phyloP scores from a whole-genome alignment of 2,113 vertebrate genomes.

The Oreochromis niloticus region DNA sequence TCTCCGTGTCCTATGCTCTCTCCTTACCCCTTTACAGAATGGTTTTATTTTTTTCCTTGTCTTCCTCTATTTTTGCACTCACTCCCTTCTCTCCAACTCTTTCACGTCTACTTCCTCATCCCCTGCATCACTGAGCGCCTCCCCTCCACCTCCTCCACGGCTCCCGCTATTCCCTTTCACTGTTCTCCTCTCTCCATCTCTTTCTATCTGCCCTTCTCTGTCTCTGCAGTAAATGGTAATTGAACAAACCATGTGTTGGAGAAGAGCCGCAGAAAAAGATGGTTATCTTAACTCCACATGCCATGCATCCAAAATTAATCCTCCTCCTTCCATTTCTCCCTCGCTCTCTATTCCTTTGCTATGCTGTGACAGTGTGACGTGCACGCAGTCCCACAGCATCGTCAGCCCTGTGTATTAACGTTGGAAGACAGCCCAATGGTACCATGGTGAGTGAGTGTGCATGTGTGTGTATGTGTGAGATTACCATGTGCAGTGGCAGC shows the following conservation, averaged over 20 bases:
- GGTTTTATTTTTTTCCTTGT: neutral
- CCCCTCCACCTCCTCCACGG: neutral
- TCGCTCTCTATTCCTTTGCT: neutral
- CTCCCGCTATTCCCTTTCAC: conserved; percentile 2
- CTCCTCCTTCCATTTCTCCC: neutral
- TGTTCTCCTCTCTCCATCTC: neutral
- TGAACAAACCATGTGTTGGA: conserved; percentile 61
- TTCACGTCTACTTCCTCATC: conserved; percentile 44
- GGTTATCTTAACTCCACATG: conserved; percentile 67
- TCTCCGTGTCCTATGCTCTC: neutral
- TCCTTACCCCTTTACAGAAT: neutral
- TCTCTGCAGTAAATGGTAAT: conserved; percentile 72
- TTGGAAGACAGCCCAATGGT: conserved; percentile 20
- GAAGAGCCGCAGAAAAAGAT: conserved; percentile 67
- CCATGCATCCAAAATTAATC: conserved; percentile 64
- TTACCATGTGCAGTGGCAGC: conserved; percentile 18
- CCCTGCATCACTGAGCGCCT: conserved; percentile 50
- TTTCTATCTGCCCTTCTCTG: conserved; percentile 29
- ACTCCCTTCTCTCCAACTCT: conserved; percentile 13
- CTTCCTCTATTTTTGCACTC: neutral
- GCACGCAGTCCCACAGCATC: conserved; percentile 6
- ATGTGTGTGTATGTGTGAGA: neutral
- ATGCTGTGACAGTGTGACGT: conserved; percentile 36
- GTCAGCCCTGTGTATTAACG: conserved; percentile 13
- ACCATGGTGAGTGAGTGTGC: neutral